These are phyloP conservation scores for Calosoma granatense DNA, from an alignment of 1,140 invertebrate species.

Conservation along the genomic window DNA sequence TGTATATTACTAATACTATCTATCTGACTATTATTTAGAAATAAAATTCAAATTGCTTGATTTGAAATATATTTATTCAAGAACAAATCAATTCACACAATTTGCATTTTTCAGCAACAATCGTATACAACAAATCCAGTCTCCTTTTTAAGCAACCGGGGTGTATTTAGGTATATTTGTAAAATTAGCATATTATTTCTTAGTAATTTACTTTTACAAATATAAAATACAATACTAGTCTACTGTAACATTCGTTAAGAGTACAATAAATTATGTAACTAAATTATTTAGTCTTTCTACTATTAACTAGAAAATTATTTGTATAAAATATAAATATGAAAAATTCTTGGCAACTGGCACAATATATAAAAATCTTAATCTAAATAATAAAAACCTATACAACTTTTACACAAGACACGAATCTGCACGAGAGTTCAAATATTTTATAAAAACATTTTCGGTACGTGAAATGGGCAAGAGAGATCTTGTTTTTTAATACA, in stretches of 20 bases:
- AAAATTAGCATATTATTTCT: too few species aligned
- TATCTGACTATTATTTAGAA: too few species aligned
- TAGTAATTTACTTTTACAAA: too few species aligned
- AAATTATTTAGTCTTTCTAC: not conserved
- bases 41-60: too few species aligned
- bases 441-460: not conserved
- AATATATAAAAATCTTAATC: not conserved
- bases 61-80: too few species aligned
- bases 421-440: not conserved
- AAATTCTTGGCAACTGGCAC: constrained; percentile 1
- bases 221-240: not conserved
- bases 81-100: too few species aligned
- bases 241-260: not conserved
- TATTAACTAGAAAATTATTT: not conserved
- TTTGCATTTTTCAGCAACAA: too few species aligned
- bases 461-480: not conserved
- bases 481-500: not conserved
- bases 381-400: not conserved
- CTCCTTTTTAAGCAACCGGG: too few species aligned
- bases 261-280: not conserved
- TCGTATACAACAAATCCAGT: too few species aligned
- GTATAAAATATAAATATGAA: constrained; percentile 5
- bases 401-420: constrained; percentile 6
- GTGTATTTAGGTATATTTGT: too few species aligned
- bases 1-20: too few species aligned